phyloP scores from a whole-genome alignment of 35 echinoderm and acorn worm genomes.

The Strongylocentrotus purpuratus region DNA sequence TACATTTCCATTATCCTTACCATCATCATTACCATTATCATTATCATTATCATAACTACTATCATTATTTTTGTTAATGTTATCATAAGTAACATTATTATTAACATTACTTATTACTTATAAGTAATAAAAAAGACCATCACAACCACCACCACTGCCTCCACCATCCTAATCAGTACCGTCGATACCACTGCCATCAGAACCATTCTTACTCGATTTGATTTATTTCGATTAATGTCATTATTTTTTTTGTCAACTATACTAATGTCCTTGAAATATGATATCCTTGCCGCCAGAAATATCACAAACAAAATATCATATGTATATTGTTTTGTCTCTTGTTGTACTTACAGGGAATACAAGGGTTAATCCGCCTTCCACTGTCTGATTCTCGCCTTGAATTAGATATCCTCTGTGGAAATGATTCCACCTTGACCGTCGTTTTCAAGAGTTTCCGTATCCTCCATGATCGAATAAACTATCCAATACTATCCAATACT shows the following conservation, averaged over 20 bases:
- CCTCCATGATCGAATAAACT: neutral
- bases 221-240: too few relatives aligned
- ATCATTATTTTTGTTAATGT: neutral
- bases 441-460: neutral
- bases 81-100: neutral
- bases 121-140: too few relatives aligned
- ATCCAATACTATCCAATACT: neutral
- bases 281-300: neutral
- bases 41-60: neutral
- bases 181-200: too few relatives aligned
- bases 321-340: neutral
- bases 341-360: conserved; percentile 31
- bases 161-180: neutral
- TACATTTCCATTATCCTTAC: too few relatives aligned
- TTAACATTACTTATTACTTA: too few relatives aligned
- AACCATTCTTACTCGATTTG: too few relatives aligned
- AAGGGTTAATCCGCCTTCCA: conserved; percentile 18
- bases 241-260: neutral
- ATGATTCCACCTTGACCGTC: conserved; percentile 11
- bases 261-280: neutral
- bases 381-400: conserved; percentile 23
- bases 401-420: conserved; percentile 2
- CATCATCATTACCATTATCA: too few relatives aligned
- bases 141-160: neutral
- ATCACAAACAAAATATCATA: neutral